phyloP scores from a whole-genome alignment of 1,140 invertebrate genomes.

The Streblospio benedicti region DNA sequence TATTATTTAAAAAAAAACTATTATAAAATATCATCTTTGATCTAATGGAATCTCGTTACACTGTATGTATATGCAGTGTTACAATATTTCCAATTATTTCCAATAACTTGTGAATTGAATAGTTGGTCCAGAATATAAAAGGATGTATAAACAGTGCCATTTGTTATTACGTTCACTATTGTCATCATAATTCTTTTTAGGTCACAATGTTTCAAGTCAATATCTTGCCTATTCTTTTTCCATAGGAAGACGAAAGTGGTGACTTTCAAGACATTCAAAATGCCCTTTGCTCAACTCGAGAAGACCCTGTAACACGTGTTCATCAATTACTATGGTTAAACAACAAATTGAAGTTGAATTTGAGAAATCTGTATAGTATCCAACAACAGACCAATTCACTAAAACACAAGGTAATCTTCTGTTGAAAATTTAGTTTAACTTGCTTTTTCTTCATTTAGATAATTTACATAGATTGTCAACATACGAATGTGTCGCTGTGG shows the following conservation, averaged over 20 bases:
- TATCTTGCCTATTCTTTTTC: no score
- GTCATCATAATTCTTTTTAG: no score
- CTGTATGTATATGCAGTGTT: no score
- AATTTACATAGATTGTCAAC: no score
- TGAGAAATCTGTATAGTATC: slow-evolving; percentile 26
- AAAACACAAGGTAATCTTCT: slow-evolving; percentile 30
- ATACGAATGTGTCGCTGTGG: no score
- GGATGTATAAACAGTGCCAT: no score
- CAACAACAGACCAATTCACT: slow-evolving; percentile 25
- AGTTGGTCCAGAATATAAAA: no score
- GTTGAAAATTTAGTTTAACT: neutral
- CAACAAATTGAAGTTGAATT: slow-evolving; percentile 29
- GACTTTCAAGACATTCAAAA: neutral
- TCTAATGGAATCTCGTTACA: no score
- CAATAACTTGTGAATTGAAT: no score
- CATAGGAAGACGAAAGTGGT: neutral
- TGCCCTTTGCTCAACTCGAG: neutral
- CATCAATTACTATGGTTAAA: slow-evolving; percentile 28
- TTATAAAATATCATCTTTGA: neutral
- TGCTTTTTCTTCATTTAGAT: neutral
- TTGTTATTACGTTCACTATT: no score
- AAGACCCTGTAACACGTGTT: slow-evolving; percentile 12
- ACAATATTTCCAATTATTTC: no score
- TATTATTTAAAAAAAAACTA: neutral
- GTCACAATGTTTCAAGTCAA: no score